These are phyloP conservation scores for Limnodromus scolopaceus DNA, from an alignment of 2,797 vertebrate species.

Conservation along the genomic window DNA sequence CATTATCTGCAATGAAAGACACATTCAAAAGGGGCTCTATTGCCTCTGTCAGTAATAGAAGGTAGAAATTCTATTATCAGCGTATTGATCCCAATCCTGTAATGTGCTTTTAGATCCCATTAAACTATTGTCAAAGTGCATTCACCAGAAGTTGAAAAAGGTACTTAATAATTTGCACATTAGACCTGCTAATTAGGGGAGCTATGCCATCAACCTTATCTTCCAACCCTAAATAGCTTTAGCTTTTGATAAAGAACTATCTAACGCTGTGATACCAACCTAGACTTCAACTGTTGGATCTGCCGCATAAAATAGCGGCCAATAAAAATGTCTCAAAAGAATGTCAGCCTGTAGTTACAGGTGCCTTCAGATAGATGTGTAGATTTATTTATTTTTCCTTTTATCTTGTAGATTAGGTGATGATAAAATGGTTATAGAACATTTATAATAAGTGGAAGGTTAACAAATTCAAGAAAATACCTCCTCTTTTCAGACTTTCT, in stretches of 20 bases:
- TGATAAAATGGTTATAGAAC: not conserved
- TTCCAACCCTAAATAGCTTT: slow-evolving; percentile 23
- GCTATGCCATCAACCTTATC: slow-evolving; percentile 53
- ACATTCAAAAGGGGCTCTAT: slow-evolving; percentile 7
- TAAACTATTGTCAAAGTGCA: slow-evolving; percentile 68
- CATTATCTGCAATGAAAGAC: slow-evolving; percentile 59
- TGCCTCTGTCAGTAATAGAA: slow-evolving; percentile 39
- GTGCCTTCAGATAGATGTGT: not conserved
- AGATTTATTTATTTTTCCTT: not conserved
- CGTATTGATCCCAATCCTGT: slow-evolving; percentile 57
- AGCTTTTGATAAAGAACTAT: slow-evolving; percentile 32
- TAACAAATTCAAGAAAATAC: not conserved
- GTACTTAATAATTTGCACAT: slow-evolving; percentile 73
- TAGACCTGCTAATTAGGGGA: slow-evolving; percentile 67
- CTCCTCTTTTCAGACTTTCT: not conserved
- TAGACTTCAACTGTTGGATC: not conserved
- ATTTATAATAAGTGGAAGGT: not conserved
- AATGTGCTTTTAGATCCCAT: slow-evolving; percentile 71
- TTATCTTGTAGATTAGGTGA: not conserved
- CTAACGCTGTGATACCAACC: not conserved
- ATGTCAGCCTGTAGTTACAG: not conserved
- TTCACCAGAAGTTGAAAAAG: slow-evolving; percentile 67
- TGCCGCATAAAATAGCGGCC: not conserved
- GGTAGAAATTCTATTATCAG: slow-evolving; percentile 53
- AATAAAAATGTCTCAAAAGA: not conserved